These are phyloP conservation scores for Rhinoderma darwinii DNA, from an alignment of 2,113 vertebrate genomes.

Conservation along the genomic window DNA sequence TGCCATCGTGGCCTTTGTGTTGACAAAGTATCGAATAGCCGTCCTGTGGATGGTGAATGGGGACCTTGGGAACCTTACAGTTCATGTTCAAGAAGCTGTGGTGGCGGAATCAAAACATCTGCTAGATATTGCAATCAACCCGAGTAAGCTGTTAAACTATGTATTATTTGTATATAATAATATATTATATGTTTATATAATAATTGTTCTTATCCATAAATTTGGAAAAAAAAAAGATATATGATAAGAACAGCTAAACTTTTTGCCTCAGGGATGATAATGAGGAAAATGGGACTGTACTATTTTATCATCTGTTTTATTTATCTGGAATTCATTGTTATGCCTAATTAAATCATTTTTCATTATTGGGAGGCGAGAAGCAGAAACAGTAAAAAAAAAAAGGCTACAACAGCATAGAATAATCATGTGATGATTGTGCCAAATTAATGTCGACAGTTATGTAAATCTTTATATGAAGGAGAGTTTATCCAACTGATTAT, in stretches of 20 bases:
- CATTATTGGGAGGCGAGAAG: no score
- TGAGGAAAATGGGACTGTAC: background rate
- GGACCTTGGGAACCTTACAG: slow-evolving; percentile 91
- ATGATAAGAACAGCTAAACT: background rate
- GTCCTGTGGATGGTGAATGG: slow-evolving; percentile 92
- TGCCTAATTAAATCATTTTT: no score
- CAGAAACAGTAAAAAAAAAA: no score
- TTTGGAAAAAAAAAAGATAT: background rate
- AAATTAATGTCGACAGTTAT: background rate
- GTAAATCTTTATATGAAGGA: no score
- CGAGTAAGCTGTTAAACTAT: slow-evolving; percentile 78
- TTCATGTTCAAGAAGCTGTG: slow-evolving; percentile 91
- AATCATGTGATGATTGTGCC: no score
- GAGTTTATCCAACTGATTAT: no score
- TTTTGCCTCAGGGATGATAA: background rate
- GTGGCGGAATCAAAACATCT: slow-evolving; percentile 90
- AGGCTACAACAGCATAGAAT: no score
- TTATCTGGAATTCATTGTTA: background rate
- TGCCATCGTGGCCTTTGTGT: slow-evolving; percentile 92
- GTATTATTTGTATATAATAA: background rate
- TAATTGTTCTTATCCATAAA: background rate
- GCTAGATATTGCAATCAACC: slow-evolving; percentile 89
- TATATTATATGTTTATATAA: background rate
- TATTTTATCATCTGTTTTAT: background rate
- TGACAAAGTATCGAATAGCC: slow-evolving; percentile 84